Base-by-base conservation (phyloP, 2,113 vertebrate genomes). In the Platysternon megacephalum region DNA sequence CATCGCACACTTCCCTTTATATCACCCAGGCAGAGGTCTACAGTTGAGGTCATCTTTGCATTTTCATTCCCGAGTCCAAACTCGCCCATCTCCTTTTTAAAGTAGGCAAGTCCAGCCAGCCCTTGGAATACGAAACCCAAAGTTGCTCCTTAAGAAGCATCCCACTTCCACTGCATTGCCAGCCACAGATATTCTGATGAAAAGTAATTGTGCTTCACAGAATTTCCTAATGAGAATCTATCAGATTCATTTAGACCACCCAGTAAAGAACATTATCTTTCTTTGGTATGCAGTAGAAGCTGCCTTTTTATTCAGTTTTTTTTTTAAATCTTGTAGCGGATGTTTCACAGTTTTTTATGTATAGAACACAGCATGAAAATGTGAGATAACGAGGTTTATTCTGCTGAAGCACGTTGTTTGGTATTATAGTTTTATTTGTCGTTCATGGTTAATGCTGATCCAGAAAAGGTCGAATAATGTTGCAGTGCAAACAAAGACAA, bases 401-500 rank as follows among this genome's bases (percentile, higher is more conserved):
- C 42, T 28, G 6, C 65, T 84, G 85, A 88, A 97, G 89, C 42
- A 22, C 12, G 1, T 86, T 85, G 82, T 65, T 85, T 91, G 83
- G 16, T 32, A 2, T 86, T 68, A 79, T 32, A 51, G 35, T 35
- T 88, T 88, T 24, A 21, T 48, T 79, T 87, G 44, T 24, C 39
- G 4, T 4, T 90, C 0, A 0, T 16, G 4, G 74, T 74, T 81
- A 82, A 87, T 58, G 46, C 42, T 2, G 49, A 44, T 68, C 87
- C 51, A 29, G 52, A 65, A 2, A 39, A 65, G 28, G 81, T n/a
- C 42, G 11, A 87, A 35, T 88, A 74, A 26, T 2, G 21, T 74
- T 87, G 58, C 56, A 86, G n/a, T 88, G 52, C 79, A 79, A 95
- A 91, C 79, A 93, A 95, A 58, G 74, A 26, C 74, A 44, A 46